These are phyloP conservation scores for Melospiza georgiana DNA, from an alignment of 2,113 vertebrate species.

Conservation along the genomic window DNA sequence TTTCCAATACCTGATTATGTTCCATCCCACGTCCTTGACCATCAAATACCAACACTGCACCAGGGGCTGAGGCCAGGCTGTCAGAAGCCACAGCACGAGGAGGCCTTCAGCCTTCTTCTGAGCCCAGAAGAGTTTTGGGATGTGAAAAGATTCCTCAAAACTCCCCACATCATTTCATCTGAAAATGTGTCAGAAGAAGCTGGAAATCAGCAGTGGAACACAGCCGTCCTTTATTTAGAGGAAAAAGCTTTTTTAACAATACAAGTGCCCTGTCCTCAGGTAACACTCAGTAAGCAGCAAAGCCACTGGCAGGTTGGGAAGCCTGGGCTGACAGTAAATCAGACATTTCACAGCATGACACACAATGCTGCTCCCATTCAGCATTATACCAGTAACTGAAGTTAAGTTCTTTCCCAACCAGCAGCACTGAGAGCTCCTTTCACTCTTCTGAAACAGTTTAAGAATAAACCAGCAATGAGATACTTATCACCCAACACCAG, in stretches of 20 bases:
- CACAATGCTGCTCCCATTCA: neutral
- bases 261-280: neutral
- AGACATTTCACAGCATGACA: neutral
- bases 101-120: neutral
- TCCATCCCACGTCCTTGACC: neutral
- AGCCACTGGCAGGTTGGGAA: neutral
- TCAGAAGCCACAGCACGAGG: neutral
- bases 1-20: neutral
- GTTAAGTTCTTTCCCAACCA: neutral
- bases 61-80: fast-evolving
- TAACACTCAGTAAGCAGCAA: neutral
- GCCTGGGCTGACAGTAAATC: fast-evolving
- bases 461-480: neutral
- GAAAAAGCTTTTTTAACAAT: neutral
- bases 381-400: neutral
- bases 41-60: neutral
- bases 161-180: neutral
- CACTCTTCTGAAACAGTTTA: neutral
- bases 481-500: neutral
- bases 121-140: neutral
- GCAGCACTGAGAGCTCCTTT: neutral
- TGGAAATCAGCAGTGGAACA: neutral
- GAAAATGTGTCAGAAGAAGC: neutral
- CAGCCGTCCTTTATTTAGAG: neutral
- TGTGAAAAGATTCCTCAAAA: neutral